Base-by-base conservation (phyloP, 2,113 vertebrate genomes). In the Halichoerus grypus region DNA sequence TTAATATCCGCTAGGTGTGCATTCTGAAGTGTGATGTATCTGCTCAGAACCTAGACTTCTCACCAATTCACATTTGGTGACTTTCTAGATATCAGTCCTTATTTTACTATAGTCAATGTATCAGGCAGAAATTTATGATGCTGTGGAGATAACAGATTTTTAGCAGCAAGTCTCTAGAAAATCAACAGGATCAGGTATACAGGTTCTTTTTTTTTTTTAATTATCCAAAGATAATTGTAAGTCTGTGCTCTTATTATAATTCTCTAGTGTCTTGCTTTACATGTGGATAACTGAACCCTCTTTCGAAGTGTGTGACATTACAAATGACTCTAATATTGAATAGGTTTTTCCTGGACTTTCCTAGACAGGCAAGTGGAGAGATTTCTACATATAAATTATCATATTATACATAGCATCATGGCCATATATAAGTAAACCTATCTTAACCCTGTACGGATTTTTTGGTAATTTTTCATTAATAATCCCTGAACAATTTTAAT, bases 391-490 rank as follows among this genome's bases (percentile, higher is more conserved):
- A 39, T 51, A 65, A 94, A 18, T 77, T 31, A 77, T 24, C 1
- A 63, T 72, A 65, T 59, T 63, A 46, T 61, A 49, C 51, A 80
- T n/a, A 28, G 19, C 18, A 49, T 86, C 80, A 83, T 69, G n/a
- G 9, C 16, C 1, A 8, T 72, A 39, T 36, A 39, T 53, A 91
- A 95, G 90, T 87, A 76, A 74, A 57, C 18, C 15, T 57, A 88
- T 46, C 10, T 31, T 79, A 91, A 88, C 6, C 10, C 46, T 63
- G 13, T 26, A 55, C 14, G 1, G 4, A 88, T 16, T 61, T 88
- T 90, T 94, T 72, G 72, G 21, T 88, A 85, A 69, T 83, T 95
- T 94, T 94, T 94, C 26, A 59, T 49, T 80, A 95, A 59, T 91
- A 49, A 83, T 92, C n/a, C 59, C 51, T 94, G 7, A 57, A 14